Base-by-base conservation (phyloP, 2,797 vertebrate species). In the Argya squamiceps region DNA sequence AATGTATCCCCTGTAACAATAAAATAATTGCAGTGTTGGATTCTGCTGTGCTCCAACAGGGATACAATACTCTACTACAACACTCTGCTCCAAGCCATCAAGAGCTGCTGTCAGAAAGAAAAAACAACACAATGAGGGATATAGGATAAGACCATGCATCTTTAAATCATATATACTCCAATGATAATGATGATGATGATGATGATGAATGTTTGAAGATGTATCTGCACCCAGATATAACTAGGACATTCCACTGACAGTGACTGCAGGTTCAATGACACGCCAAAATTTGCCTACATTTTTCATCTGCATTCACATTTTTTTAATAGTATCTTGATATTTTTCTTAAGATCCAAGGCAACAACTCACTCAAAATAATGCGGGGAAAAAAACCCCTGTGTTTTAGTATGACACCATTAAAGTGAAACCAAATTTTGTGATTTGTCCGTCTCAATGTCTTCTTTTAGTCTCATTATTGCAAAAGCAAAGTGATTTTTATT, bases 381-480 rank as follows among this genome's bases (percentile, higher is more conserved):
- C 30, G 36, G 46, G 70, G n/a, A 3, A 8, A 20, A 88, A 86
- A 16, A n/a, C n/a, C 62, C 27, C 17, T 32, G 9, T 62, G 68
- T 88, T 60, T 84, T 69, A 34, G 3, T 43, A 59, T 56, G 88
- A 69, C 12, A 11, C 15, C 17, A 10, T 46, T 73, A 87, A 89
- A 95, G 43, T 69, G 65, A 96, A 95, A 85, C 44, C 70, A 82
- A 96, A 88, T 46, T 96, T 96, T 34, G 23, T 43, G 67, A 89
- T 96, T 88, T 95, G 32, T 85, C 94, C 93, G 47, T 80, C 62
- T 93, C 76, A 93, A 97, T 70, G 74, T 96, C 96, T 97, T 96
- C 82, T 81, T 97, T 96, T 96, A 95, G 93, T 96, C 88, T 97
- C 93, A 94, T 97, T 96, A 93, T 34, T 41, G 24, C 30, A 69